phyloP scores from a whole-genome alignment of 2,797 vertebrate genomes.

The Anguilla megastoma region DNA sequence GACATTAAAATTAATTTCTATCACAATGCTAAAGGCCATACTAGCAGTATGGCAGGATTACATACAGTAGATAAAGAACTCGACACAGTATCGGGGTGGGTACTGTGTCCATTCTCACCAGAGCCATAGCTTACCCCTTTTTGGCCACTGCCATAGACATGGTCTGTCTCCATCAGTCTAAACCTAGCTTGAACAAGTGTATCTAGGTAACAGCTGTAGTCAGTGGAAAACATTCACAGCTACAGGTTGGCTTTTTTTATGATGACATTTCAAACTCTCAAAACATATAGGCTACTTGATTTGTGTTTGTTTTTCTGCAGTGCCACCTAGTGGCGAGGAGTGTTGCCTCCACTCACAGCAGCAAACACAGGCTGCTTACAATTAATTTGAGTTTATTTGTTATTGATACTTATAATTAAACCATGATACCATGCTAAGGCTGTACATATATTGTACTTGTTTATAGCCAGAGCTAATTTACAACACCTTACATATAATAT shows the following conservation, averaged over 20 bases:
- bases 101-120: too few species aligned
- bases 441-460: neutral
- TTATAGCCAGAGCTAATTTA: neutral
- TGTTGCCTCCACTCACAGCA: neutral
- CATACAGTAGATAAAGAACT: neutral
- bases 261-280: neutral
- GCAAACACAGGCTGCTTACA: neutral
- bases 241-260: neutral
- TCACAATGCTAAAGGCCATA: neutral
- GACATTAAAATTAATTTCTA: neutral
- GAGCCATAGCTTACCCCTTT: too few species aligned
- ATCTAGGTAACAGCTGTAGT: too few species aligned
- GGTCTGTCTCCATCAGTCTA: too few species aligned
- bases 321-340: neutral
- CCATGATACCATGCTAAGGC: too few species aligned
- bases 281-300: neutral
- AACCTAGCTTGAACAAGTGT: too few species aligned
- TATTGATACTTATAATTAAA: too few species aligned
- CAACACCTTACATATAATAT: too few species aligned
- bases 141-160: too few species aligned
- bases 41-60: neutral
- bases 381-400: too few species aligned
- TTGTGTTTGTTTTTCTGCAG: constrained; percentile 6
- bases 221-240: too few species aligned
- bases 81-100: too few species aligned